A percentile compares a stretch with the other conserved stretches of the same genome.
These are phyloP conservation scores for Sula dactylatra DNA, from an alignment of 2,113 vertebrate genomes.

Conservation along the genomic window DNA sequence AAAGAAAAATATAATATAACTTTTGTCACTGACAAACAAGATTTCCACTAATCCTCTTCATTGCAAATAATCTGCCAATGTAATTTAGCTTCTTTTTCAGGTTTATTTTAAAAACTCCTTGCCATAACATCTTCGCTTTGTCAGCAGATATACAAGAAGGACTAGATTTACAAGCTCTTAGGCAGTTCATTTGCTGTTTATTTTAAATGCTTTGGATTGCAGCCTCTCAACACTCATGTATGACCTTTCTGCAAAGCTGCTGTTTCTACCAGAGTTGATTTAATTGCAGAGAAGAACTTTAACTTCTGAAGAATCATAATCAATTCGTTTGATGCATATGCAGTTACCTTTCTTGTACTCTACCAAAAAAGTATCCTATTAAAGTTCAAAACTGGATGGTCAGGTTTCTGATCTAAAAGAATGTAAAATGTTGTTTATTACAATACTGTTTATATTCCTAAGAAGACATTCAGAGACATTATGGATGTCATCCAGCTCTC, in stretches of 20 bases:
- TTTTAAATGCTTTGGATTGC: constrained; percentile 3
- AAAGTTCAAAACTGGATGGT: not conserved
- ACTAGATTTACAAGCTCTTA: not conserved
- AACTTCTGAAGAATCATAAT: constrained; percentile 42
- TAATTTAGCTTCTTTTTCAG: not conserved
- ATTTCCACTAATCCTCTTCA: not conserved
- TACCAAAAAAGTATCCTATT: not conserved
- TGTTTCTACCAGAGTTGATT: constrained; percentile 34
- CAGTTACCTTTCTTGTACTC: not conserved
- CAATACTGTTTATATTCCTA: not conserved
- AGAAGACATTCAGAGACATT: not conserved
- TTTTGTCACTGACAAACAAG: not conserved
- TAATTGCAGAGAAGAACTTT: constrained; percentile 68
- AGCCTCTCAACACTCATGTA: not conserved
- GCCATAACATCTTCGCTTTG: not conserved
- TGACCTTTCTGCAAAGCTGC: constrained; percentile 45
- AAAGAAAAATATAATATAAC: not conserved
- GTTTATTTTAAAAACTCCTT: not conserved
- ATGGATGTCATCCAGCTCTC: not conserved
- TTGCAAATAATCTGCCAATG: not conserved
- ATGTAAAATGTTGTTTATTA: not conserved
- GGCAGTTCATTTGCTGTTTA: constrained; percentile 11
- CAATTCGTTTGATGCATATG: not conserved
- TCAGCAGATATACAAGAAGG: not conserved
- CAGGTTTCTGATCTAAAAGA: not conserved